Evolutionary conservation across 2,888 invertebrate genomes (phyloP), one percentile per base, ranked within the genome.

Genomic region (Amblyjoppa fuscipennis): DNA sequence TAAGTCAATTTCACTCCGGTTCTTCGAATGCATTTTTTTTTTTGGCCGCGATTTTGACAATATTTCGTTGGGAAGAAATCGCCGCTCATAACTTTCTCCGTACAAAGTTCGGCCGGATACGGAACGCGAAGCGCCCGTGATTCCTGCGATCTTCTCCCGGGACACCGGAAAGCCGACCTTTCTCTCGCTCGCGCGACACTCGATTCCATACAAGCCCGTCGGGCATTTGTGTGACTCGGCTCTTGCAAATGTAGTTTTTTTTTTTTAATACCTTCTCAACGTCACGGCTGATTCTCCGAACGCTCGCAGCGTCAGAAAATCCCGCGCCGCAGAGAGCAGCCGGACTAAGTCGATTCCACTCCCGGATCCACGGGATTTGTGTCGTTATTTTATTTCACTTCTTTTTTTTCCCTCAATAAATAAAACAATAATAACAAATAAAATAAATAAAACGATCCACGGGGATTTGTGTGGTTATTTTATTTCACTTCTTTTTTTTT

Each of bases 131-230:
- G 68, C 13, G 66, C 38, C 38, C 49, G 49, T 31, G 75, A 79
- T 75, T 79, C 79, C 53, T 64, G 79, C 49, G 64, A 80, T 70
- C 73, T 76, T 76, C 56, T 75, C 38, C 38, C 73, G 66, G 66
- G 56, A 75, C 78, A 64, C 73, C 78, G 78, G 83, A 83, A 83
- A 83, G 49, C 75, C 74, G 79, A 79, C 79, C 83, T 83, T 83
- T 83, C 83, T 83, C 83, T 79, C 69, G 49, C 31, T 64, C 74
- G 9, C 16, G 38, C 25, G 31, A 34, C 45, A 31, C 38, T 20
- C 61, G 38, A 56, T 68, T 41, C 38, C 59, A 28, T 16, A 13
- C 59, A 13, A 56, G 59, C 38, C 38, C 41, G 20, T 28, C 38
- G 7, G 41, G n/a, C 25, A 73, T 59, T 56, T 28, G 59, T 73